phyloP scores from a whole-genome alignment of 2,888 invertebrate genomes.

The Drosophila villosipedis region DNA sequence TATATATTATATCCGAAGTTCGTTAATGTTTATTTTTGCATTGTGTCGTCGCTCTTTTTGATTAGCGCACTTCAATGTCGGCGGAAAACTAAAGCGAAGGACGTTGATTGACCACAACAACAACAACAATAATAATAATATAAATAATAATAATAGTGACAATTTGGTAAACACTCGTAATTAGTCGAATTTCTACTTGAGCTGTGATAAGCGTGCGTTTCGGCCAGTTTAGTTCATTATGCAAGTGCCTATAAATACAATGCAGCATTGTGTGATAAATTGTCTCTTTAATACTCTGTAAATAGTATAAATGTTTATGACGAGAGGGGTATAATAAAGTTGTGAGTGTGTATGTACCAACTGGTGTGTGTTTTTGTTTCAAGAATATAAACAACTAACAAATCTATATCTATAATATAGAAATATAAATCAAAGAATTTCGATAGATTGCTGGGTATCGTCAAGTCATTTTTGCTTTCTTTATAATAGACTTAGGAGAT shows the following conservation, averaged over 20 bases:
- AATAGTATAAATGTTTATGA: background rate
- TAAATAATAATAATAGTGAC: background rate
- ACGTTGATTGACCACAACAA: constrained; percentile 65
- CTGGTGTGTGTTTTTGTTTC: background rate
- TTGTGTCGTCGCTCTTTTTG: constrained; percentile 58
- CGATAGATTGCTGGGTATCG: background rate
- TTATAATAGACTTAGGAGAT: constrained; percentile 16
- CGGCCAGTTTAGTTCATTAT: constrained; percentile 30
- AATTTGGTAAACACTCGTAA: constrained; percentile 16
- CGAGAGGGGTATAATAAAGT: background rate
- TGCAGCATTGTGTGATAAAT: background rate
- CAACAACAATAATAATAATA: constrained; percentile 6
- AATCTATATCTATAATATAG: background rate
- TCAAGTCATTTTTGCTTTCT: background rate
- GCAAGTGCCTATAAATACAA: constrained; percentile 53
- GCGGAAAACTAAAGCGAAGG: constrained; percentile 57
- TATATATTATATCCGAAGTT: constrained; percentile 56
- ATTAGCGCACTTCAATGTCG: constrained; percentile 67
- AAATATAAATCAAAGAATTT: background rate
- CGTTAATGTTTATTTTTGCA: constrained; percentile 78
- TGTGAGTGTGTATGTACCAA: background rate
- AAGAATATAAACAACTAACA: background rate
- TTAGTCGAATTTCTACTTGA: constrained; percentile 25
- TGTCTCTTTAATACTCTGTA: background rate
- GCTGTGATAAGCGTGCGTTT: constrained; percentile 29